Percentiles rank a stretch among this genome's conserved stretches.
These are phyloP conservation scores for Iphiclides podalirius DNA, from an alignment of 2,888 invertebrate genomes.

Conservation along the genomic window DNA sequence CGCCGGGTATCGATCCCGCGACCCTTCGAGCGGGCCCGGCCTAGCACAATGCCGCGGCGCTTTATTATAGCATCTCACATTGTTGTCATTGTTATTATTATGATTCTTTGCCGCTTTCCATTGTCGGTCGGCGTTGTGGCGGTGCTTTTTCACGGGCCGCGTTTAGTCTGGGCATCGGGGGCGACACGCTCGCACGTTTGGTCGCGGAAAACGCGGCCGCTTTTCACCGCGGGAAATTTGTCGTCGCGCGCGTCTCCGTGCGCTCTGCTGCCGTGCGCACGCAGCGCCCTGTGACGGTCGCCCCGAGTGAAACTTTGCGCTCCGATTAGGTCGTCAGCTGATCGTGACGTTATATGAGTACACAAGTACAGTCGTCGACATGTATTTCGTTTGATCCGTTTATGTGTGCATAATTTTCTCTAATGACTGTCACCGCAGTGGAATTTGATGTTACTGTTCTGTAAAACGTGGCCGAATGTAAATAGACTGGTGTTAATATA, in stretches of 20 bases:
- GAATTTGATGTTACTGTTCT: too few relatives aligned
- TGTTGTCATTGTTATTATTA: constrained; percentile 81
- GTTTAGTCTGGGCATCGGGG: constrained; percentile 79
- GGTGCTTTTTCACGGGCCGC: constrained; percentile 79
- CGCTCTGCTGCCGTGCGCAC: constrained; percentile 56
- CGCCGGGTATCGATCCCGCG: constrained; percentile 76
- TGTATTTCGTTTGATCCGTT: constrained; percentile 15
- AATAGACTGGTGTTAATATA: too few relatives aligned
- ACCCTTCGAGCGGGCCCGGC: constrained; percentile 77
- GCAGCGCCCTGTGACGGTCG: constrained; percentile 42
- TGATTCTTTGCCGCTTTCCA: constrained; percentile 81
- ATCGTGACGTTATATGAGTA: constrained; percentile 25
- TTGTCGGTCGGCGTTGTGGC: constrained; percentile 79
- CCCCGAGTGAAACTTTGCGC: constrained; percentile 24
- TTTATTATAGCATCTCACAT: constrained; percentile 81
- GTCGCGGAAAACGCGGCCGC: constrained; percentile 70
- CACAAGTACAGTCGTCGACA: constrained; percentile 26
- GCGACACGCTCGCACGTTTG: constrained; percentile 77
- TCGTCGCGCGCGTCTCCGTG: constrained; percentile 46
- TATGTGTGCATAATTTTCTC: constrained; percentile 1
- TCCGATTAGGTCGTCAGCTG: constrained; percentile 41
- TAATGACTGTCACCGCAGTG: too few relatives aligned
- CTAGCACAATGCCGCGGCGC: constrained; percentile 76
- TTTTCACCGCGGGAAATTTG: constrained; percentile 70
- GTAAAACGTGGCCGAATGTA: too few relatives aligned